Conservation (phyloP, 2,797 vertebrate genomes). For the Perodicticus potto region DNA sequence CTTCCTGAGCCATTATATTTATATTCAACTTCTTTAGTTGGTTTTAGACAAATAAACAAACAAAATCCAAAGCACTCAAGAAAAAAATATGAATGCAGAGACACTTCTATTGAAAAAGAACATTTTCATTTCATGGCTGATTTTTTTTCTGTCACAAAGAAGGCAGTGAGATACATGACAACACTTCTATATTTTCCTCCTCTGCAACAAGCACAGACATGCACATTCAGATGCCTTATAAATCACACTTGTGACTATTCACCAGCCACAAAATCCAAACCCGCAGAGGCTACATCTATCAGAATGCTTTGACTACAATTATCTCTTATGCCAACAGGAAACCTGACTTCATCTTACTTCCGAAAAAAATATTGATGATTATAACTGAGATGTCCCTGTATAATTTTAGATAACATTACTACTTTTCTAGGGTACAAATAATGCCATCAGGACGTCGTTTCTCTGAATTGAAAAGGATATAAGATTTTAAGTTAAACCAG, state of each 20-base stretch:
- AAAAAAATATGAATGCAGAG: conserved; percentile 50
- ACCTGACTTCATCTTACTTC: background rate
- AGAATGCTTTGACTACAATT: conserved; percentile 43
- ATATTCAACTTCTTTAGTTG: conserved; percentile 27
- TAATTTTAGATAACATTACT: background rate
- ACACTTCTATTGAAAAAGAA: conserved; percentile 22
- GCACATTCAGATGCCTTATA: background rate
- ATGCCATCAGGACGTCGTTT: background rate
- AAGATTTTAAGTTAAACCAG: conserved; percentile 15
- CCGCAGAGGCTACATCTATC: background rate
- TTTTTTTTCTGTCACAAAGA: conserved; percentile 48
- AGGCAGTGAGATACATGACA: conserved; percentile 52
- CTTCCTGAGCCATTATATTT: conserved; percentile 1
- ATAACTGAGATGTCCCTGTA: background rate
- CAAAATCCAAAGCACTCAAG: conserved; percentile 10
- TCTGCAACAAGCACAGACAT: background rate
- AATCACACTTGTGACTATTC: conserved; percentile 43
- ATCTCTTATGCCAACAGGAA: conserved; percentile 1
- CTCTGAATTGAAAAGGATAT: background rate
- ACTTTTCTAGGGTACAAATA: background rate
- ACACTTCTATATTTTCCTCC: background rate
- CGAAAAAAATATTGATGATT: background rate
- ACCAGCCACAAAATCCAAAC: conserved; percentile 37
- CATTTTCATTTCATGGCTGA: conserved; percentile 68
- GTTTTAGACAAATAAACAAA: conserved; percentile 48